A percentile compares a stretch with the other conserved stretches of the same genome.
Evolutionary conservation across 2,113 vertebrate species (phyloP).

Genomic region (Eublepharis macularius): DNA sequence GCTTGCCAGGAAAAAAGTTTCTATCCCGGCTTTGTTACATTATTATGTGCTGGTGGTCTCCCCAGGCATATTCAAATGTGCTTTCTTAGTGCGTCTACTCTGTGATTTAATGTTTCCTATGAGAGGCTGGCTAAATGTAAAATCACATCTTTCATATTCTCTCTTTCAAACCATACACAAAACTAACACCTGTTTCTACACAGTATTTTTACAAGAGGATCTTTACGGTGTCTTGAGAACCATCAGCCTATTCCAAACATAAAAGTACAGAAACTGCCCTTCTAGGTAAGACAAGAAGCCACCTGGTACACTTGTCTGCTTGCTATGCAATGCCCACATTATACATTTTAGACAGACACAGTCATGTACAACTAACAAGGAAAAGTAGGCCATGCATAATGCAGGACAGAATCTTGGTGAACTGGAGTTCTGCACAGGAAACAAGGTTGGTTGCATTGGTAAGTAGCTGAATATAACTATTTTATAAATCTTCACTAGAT

Average conservation of each 20-base stretch:
- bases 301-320: neutral
- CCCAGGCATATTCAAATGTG: neutral
- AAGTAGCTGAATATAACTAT: neutral
- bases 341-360: neutral
- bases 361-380: neutral
- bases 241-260: neutral
- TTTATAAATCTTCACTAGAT: neutral
- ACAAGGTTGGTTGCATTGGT: neutral
- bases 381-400: constrained; percentile 18
- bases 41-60: neutral
- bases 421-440: neutral
- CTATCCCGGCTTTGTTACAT: neutral
- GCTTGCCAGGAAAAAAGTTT: neutral
- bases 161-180: neutral
- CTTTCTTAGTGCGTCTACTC: neutral
- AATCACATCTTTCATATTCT: neutral
- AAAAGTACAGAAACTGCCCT: neutral
- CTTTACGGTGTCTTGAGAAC: neutral
- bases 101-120: neutral
- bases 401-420: neutral
- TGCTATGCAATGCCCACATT: neutral
- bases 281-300: neutral
- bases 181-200: neutral
- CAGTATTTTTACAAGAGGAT: neutral
- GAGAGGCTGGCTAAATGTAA: neutral